Percentiles rank a stretch among this genome's conserved stretches.
phyloP scores from a whole-genome alignment of 2,113 vertebrate genomes.

The Anthoscopus minutus region DNA sequence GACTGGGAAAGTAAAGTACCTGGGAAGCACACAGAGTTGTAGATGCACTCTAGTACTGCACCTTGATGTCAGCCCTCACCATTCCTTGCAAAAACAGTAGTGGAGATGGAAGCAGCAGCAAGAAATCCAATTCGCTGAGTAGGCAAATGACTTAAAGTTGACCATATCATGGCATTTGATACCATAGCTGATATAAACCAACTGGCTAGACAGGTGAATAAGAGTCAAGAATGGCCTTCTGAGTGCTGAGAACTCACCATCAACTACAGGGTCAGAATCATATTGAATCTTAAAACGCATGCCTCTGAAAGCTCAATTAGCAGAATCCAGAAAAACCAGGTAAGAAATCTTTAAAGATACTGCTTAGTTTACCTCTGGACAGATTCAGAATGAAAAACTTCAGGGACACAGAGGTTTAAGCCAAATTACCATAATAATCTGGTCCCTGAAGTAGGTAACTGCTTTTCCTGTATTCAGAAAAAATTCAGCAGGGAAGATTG shows the following conservation, averaged over 20 bases:
- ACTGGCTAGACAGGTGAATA: not conserved
- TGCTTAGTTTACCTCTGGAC: not conserved
- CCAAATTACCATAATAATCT: not conserved
- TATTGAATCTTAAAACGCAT: accelerated
- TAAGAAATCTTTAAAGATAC: not conserved
- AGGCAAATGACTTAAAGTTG: not conserved
- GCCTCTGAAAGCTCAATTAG: not conserved
- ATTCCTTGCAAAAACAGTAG: not conserved
- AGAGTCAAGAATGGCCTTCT: not conserved
- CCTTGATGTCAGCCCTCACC: not conserved
- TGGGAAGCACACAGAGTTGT: not conserved
- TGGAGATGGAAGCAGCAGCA: not conserved
- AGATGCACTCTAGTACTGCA: not conserved
- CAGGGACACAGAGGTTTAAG: not conserved
- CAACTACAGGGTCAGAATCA: not conserved
- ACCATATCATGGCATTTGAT: not conserved
- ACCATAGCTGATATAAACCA: not conserved
- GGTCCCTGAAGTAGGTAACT: not conserved
- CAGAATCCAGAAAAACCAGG: not conserved
- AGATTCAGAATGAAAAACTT: not conserved
- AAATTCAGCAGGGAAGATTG: not conserved
- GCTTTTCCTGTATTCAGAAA: not conserved
- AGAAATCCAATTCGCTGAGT: not conserved
- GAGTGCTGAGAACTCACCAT: not conserved
- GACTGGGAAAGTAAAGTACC: not conserved